Evolutionary conservation across 1,140 invertebrate species (phyloP).

Genomic region (Eriosoma lanigerum): DNA sequence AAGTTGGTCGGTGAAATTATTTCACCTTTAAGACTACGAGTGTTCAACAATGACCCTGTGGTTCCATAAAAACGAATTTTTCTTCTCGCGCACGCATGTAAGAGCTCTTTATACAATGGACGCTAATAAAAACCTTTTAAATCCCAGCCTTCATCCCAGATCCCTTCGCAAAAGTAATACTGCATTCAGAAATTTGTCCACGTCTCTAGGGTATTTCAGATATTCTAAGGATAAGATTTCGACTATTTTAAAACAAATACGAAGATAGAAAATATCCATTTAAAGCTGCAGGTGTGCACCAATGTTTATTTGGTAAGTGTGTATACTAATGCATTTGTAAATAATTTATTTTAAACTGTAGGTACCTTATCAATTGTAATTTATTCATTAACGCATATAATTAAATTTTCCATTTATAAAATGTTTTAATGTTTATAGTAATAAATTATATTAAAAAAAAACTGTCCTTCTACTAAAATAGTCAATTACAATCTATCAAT

Average conservation of each 20-base stretch:
- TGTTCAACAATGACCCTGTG: not conserved
- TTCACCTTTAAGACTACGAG: conserved; percentile 29
- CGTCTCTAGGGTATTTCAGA: not conserved
- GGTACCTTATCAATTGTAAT: no score
- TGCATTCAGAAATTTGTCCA: not conserved
- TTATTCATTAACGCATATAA: no score
- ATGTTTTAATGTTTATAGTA: no score
- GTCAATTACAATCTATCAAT: no score
- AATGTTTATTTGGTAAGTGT: no score
- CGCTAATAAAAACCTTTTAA: conserved; percentile 32
- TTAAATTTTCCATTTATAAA: no score
- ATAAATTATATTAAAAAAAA: no score
- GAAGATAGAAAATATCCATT: no score
- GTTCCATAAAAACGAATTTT: conserved; percentile 12
- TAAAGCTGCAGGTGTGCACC: no score
- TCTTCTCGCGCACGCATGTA: not conserved
- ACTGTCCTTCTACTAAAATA: no score
- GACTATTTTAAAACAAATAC: not conserved
- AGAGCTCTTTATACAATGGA: conserved; percentile 30
- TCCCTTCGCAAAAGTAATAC: not conserved
- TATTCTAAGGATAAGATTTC: not conserved
- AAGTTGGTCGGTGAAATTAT: conserved; percentile 2
- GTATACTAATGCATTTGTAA: no score
- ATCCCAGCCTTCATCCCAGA: not conserved
- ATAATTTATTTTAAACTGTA: no score